Evolutionary conservation across 2,113 vertebrate genomes (phyloP), one percentile per base, ranked within the genome.

Genomic region (Rana temporaria): DNA sequence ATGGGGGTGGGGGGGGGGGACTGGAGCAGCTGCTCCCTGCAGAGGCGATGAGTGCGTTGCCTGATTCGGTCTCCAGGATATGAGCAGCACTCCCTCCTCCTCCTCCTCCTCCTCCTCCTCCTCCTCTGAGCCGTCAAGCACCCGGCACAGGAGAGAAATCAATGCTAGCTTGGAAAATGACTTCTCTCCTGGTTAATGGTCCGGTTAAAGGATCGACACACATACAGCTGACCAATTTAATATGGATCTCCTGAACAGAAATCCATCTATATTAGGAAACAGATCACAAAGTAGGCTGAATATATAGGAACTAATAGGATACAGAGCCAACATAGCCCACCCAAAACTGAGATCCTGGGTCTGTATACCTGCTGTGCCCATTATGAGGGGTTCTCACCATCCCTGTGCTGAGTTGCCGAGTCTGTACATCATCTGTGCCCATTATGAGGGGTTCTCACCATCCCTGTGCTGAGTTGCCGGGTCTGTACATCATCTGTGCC

Each of bases 161-260:
- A 68, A 69, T 78, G 63, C 3, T 18, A 24, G 20, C 52, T 78
- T 67, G 22, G 65, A 79, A 79, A 59, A 79, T 79, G 8, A 68
- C 77, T 69, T 38, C 57, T 48, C n/a, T 18, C 24, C 32, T 24
- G 65, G 22, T 32, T 79, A 79, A 79, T 79, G 77, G 38, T 79
- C 42, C 42, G 65, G 22, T 26, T 34, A 69, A 55, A 69, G 56
- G 55, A 57, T 78, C 26, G 42, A 53, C 76, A 20, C 8, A 30
- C 16, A 20, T 4, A 79, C 77, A 79, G 42, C 53, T 79, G 77
- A 26, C 38, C 26, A 42, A 22, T 30, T 60, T 14, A 24, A 57
- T 79, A 56, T 15, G 26, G 30, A 57, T 79, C 18, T 30, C 4
- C 7, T n/a, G n/a, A 60, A 6, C 53, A 68, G 24, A 34, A 12